Percentiles rank a stretch among this genome's conserved stretches.
These are phyloP conservation scores for Passerculus sandwichensis DNA, from an alignment of 2,797 vertebrate species.

Conservation along the genomic window DNA sequence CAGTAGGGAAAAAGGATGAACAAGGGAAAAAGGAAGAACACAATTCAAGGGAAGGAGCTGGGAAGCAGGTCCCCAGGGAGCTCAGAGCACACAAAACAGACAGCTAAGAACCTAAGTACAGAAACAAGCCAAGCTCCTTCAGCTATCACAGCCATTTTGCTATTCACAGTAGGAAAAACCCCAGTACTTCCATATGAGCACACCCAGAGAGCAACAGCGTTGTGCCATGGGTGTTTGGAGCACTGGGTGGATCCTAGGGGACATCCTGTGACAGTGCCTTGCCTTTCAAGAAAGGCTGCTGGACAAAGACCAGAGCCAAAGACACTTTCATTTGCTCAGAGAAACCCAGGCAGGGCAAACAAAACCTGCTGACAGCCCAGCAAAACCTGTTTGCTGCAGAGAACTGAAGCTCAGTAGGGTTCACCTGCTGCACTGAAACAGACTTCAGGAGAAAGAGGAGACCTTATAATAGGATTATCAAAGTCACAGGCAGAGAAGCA, in stretches of 20 bases:
- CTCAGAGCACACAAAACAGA: background rate
- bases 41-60: background rate
- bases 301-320: background rate
- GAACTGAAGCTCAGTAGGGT: background rate
- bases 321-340: background rate
- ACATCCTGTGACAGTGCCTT: background rate
- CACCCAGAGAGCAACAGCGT: background rate
- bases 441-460: background rate
- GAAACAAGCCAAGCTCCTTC: background rate
- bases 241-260: background rate
- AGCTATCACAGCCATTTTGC: background rate
- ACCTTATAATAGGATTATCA: background rate
- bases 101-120: background rate
- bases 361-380: background rate
- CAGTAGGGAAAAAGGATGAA: background rate
- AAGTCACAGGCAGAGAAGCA: background rate
- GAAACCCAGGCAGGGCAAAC: background rate
- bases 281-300: background rate
- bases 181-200: background rate
- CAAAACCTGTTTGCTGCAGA: background rate
- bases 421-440: background rate
- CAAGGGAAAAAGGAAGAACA: background rate
- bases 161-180: background rate
- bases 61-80: background rate
- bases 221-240: background rate